phyloP scores from a whole-genome alignment of 2,888 invertebrate genomes.

The Pollenia griseotomentosa region DNA sequence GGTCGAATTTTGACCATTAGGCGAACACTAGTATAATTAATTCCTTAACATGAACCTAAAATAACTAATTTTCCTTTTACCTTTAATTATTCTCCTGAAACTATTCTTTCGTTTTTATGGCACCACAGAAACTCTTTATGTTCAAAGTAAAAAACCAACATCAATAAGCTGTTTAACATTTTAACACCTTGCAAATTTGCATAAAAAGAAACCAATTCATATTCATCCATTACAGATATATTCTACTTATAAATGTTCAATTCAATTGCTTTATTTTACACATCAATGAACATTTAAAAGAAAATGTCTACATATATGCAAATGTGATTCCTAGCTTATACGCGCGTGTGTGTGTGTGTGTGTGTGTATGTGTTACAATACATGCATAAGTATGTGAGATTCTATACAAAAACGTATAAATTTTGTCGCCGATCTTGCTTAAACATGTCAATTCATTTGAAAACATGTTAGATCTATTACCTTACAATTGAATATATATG shows the following conservation, averaged over 20 bases:
- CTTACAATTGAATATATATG: slow-evolving; percentile 35
- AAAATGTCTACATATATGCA: slow-evolving; percentile 2
- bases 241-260: slow-evolving; percentile 44
- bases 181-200: slow-evolving; percentile 45
- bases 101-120: background rate
- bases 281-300: slow-evolving; percentile 22
- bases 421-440: slow-evolving; percentile 66
- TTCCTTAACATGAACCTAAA: too few species aligned
- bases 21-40: too few species aligned
- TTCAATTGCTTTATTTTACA: slow-evolving; percentile 64
- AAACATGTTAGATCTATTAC: slow-evolving; percentile 67
- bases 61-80: too few species aligned
- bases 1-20: too few species aligned
- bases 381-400: background rate
- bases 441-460: slow-evolving; percentile 71
- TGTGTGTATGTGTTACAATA: background rate
- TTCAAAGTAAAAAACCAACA: background rate
- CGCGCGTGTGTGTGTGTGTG: too few species aligned
- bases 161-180: slow-evolving; percentile 31
- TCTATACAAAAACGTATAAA: slow-evolving; percentile 40
- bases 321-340: background rate
- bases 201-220: slow-evolving; percentile 37
- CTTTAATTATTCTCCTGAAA: too few species aligned
- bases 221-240: slow-evolving; percentile 20
- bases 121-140: background rate